A percentile compares a stretch with the other conserved stretches of the same genome.
phyloP scores from a whole-genome alignment of 2,113 vertebrate species.

The Poecile atricapillus region DNA sequence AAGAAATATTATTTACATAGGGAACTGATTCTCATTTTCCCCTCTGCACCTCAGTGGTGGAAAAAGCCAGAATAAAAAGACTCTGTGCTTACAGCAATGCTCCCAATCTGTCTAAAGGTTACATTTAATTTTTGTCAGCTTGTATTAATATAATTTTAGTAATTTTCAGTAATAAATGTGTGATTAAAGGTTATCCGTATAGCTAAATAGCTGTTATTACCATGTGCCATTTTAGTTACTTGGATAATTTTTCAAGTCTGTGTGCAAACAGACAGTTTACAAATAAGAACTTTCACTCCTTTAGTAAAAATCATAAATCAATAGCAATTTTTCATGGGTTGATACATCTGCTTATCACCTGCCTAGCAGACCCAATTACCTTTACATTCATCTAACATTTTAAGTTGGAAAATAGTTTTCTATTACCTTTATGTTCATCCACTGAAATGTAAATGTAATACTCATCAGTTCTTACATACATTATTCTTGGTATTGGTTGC shows the following conservation, averaged over 20 bases:
- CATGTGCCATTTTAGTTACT: constrained; percentile 64
- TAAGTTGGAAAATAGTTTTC: background rate
- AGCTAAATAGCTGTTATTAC: constrained; percentile 49
- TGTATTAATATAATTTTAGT: background rate
- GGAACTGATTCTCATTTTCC: background rate
- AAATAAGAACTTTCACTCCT: constrained; percentile 56
- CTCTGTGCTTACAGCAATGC: background rate
- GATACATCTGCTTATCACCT: constrained; percentile 62
- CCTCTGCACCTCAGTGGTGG: background rate
- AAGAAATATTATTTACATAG: background rate
- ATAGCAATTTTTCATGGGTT: constrained; percentile 27
- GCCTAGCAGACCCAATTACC: constrained; percentile 23
- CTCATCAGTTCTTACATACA: background rate
- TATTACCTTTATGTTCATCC: background rate
- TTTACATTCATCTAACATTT: background rate
- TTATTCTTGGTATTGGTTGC: background rate
- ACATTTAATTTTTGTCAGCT: background rate
- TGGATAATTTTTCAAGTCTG: constrained; percentile 50
- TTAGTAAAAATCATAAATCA: constrained; percentile 70
- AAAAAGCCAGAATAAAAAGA: background rate
- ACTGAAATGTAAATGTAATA: background rate
- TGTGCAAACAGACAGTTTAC: constrained; percentile 43
- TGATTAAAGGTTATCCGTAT: constrained; percentile 66
- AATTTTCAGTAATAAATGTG: constrained; percentile 48
- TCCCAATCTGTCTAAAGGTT: background rate